A percentile compares a stretch with the other conserved stretches of the same genome.
Evolutionary conservation across 2,113 vertebrate species (phyloP).

Genomic region (Acanthochromis polyacanthus): DNA sequence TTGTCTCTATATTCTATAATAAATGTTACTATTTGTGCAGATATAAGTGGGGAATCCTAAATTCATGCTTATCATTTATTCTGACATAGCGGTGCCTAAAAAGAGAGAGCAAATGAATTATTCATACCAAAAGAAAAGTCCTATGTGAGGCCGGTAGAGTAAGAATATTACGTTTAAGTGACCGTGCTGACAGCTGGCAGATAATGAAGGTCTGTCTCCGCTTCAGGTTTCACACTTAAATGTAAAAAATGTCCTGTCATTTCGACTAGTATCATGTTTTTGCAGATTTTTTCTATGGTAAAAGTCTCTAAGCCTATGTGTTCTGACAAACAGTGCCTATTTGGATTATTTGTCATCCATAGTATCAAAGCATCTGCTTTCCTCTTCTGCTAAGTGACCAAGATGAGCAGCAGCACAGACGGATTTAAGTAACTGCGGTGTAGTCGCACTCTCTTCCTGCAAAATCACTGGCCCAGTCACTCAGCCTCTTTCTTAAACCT

Average conservation of each 20-base stretch:
- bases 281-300: conserved; percentile 9
- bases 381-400: background rate
- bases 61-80: conserved; percentile 46
- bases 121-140: conserved; percentile 55
- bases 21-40: conserved; percentile 62
- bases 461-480: conserved; percentile 23
- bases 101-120: conserved; percentile 60
- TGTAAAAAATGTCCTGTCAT: conserved; percentile 9
- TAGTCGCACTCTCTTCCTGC: conserved; percentile 62
- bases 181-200: too few species aligned
- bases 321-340: background rate
- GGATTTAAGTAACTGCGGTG: conserved; percentile 67
- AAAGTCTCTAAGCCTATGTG: background rate
- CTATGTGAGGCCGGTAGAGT: conserved; percentile 40
- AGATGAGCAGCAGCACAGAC: conserved; percentile 46
- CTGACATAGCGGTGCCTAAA: conserved; percentile 48
- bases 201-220: background rate
- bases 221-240: conserved; percentile 29
- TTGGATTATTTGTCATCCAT: background rate
- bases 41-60: conserved; percentile 40
- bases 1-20: conserved; percentile 25
- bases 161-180: conserved; percentile 36
- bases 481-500: conserved; percentile 1
- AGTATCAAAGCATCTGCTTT: conserved; percentile 18
- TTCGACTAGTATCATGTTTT: conserved; percentile 15